phyloP scores from a whole-genome alignment of 2,888 invertebrate genomes.

The Frankliniella fusca region DNA sequence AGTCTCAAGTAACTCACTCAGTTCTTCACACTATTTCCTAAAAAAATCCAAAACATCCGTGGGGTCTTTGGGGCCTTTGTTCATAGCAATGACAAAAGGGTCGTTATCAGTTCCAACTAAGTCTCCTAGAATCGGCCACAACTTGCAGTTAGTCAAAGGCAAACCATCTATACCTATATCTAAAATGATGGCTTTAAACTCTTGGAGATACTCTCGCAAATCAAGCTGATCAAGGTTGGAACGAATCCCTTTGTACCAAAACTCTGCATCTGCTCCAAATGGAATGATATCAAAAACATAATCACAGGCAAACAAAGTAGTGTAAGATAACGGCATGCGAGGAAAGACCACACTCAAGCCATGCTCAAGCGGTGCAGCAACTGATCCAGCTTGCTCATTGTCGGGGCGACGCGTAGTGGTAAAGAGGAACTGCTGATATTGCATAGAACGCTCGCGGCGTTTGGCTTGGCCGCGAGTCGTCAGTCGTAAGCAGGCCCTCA shows the following conservation, averaged over 20 bases:
- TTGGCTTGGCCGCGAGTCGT: too few species aligned
- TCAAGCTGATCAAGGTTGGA: background rate
- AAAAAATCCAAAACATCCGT: background rate
- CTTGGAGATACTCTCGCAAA: background rate
- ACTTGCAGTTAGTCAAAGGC: background rate
- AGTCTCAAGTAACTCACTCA: background rate
- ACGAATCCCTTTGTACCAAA: background rate
- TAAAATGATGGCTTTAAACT: background rate
- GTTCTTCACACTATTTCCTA: background rate
- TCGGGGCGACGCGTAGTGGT: too few species aligned
- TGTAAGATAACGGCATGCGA: constrained; percentile 3
- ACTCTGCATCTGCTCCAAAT: background rate
- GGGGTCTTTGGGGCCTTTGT: background rate
- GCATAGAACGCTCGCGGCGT: too few species aligned
- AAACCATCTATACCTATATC: background rate
- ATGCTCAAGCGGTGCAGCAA: background rate
- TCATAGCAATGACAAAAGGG: background rate
- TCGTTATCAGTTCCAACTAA: background rate
- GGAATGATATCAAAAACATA: background rate
- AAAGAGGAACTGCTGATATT: too few species aligned
- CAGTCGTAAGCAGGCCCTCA: too few species aligned
- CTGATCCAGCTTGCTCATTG: background rate
- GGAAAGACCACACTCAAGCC: constrained; percentile 10
- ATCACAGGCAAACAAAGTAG: background rate
- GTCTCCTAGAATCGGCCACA: background rate